Evolutionary conservation across 2,797 vertebrate genomes (phyloP).

Genomic region (Tenualosa ilisha): DNA sequence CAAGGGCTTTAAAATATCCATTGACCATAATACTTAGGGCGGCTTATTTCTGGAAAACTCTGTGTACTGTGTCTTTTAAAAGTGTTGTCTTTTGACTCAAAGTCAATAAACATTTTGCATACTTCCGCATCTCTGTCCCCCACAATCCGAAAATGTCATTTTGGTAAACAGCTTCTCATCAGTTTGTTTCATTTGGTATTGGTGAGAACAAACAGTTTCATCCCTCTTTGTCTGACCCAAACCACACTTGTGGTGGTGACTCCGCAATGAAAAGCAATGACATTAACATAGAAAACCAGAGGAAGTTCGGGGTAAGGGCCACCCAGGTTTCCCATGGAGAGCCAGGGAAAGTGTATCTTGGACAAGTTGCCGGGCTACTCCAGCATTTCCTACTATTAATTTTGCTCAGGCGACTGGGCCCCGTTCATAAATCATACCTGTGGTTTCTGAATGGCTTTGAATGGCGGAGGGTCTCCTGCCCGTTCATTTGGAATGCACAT

Average conservation of each 20-base stretch:
- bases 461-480: constrained; percentile 40
- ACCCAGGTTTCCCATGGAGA: constrained; percentile 74
- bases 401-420: constrained; percentile 68
- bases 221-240: constrained; percentile 63
- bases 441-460: constrained; percentile 64
- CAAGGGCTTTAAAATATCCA: constrained; percentile 72
- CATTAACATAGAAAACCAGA: constrained; percentile 77
- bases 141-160: constrained; percentile 53
- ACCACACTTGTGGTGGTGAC: constrained; percentile 63
- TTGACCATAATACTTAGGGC: constrained; percentile 68
- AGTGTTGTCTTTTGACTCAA: constrained; percentile 32
- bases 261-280: constrained; percentile 69
- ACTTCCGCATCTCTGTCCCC: neutral
- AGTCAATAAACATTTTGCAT: constrained; percentile 54
- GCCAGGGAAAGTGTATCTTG: constrained; percentile 75
- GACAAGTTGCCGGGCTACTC: constrained; percentile 68
- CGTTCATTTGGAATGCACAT: constrained; percentile 35
- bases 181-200: constrained; percentile 41
- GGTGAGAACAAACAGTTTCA: constrained; percentile 32
- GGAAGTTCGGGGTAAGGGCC: constrained; percentile 71
- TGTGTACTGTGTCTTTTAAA: neutral
- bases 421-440: constrained; percentile 73
- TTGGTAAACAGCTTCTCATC: constrained; percentile 11
- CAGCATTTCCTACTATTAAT: constrained; percentile 79
- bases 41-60: constrained; percentile 75